phyloP scores from a whole-genome alignment of 1,140 invertebrate genomes.

The Aleiodes sp. region DNA sequence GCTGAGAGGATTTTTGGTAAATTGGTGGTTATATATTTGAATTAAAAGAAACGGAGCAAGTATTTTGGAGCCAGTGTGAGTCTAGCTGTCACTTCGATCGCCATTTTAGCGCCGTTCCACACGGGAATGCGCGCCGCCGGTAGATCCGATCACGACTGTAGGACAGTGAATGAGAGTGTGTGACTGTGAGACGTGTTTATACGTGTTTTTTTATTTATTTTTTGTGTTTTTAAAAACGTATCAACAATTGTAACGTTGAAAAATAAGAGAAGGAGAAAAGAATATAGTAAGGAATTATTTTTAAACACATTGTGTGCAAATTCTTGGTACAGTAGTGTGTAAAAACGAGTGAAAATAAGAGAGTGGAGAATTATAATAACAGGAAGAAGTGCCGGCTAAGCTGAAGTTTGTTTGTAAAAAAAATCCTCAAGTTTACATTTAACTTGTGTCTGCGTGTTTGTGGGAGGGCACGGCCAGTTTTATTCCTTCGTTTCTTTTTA shows the following conservation, averaged over 20 bases:
- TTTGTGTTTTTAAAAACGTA: not conserved
- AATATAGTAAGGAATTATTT: not conserved
- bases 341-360: not conserved
- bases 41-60: not conserved
- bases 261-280: not conserved
- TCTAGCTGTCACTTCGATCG: slow-evolving; percentile 63
- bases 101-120: slow-evolving; percentile 61
- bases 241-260: not conserved
- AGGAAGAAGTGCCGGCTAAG: not conserved
- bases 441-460: slow-evolving; percentile 45
- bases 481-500: slow-evolving; percentile 31
- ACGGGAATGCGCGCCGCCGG: slow-evolving; percentile 57
- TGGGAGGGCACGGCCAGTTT: slow-evolving; percentile 40
- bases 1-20: not conserved
- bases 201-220: not conserved
- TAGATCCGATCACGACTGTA: slow-evolving; percentile 44
- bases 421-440: not conserved
- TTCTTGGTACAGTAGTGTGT: no score
- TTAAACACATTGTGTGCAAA: not conserved
- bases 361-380: not conserved
- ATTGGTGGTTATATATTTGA: not conserved
- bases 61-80: slow-evolving; percentile 33
- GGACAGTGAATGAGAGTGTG: slow-evolving; percentile 41
- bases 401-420: not conserved
- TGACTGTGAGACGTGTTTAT: slow-evolving; percentile 36